Evolutionary conservation across 2,113 vertebrate species (phyloP).

Genomic region (Orientallactaga bullata): DNA sequence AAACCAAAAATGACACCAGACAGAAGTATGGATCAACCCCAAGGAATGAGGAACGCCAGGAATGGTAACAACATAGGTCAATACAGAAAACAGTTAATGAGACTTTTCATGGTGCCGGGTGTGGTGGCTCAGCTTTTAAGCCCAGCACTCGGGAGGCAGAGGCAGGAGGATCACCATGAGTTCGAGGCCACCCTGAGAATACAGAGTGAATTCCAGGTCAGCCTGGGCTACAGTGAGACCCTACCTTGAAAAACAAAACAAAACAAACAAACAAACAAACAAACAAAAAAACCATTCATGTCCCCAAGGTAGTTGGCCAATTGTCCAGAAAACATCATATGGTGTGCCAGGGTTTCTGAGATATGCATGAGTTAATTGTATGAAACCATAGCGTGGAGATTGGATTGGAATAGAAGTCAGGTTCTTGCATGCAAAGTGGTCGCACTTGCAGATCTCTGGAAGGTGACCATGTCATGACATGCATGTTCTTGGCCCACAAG

Average conservation of each 20-base stretch:
- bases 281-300: neutral
- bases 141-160: too few relatives aligned
- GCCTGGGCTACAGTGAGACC: too few relatives aligned
- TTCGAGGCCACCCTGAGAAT: too few relatives aligned
- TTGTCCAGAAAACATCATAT: neutral
- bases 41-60: neutral
- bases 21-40: neutral
- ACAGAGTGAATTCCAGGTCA: too few relatives aligned
- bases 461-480: neutral
- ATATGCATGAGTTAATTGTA: too few relatives aligned
- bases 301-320: neutral
- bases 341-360: neutral
- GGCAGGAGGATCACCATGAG: too few relatives aligned
- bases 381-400: rapidly evolving
- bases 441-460: too few relatives aligned
- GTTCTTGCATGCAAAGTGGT: neutral
- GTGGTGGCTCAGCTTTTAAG: too few relatives aligned
- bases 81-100: neutral
- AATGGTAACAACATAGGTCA: rapidly evolving
- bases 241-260: too few relatives aligned
- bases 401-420: neutral
- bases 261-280: too few relatives aligned
- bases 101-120: too few relatives aligned
- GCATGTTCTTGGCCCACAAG: rapidly evolving
- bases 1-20: neutral